A percentile compares a stretch with the other conserved stretches of the same genome.
Evolutionary conservation across 2,797 vertebrate genomes (phyloP).

Genomic region (Spondyliosoma cantharus): DNA sequence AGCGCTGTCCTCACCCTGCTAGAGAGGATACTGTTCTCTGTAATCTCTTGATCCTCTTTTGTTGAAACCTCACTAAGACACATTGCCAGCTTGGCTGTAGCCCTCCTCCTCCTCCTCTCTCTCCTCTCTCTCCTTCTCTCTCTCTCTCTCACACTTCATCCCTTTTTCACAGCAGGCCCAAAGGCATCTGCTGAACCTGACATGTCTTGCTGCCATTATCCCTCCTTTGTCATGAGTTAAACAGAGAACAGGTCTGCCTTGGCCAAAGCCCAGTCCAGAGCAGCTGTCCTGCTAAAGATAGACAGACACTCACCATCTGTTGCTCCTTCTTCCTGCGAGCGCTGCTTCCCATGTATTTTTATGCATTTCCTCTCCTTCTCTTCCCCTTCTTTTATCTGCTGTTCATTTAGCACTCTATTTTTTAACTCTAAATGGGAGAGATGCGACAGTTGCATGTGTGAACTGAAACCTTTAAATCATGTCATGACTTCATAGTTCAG

Average conservation of each 20-base stretch:
- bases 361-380: conserved; percentile 43
- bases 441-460: conserved; percentile 7
- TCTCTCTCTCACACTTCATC: neutral
- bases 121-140: neutral
- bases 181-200: conserved; percentile 65
- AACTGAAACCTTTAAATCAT: neutral
- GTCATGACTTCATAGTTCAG: neutral
- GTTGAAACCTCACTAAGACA: conserved; percentile 66
- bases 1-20: conserved; percentile 52
- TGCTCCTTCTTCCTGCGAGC: conserved; percentile 50
- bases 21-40: conserved; percentile 59
- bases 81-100: conserved; percentile 36
- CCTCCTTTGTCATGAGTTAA: conserved; percentile 64
- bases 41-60: conserved; percentile 81
- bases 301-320: conserved; percentile 71
- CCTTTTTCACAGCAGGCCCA: conserved; percentile 37
- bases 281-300: conserved; percentile 74
- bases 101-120: conserved; percentile 3
- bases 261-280: conserved; percentile 54
- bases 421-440: conserved; percentile 34
- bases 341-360: conserved; percentile 5
- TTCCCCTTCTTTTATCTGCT: conserved; percentile 30
- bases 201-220: conserved; percentile 54
- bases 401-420: conserved; percentile 8
- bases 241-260: conserved; percentile 64